Conservation (phyloP, 2,888 invertebrate species). For the Argyresthia goedartella region DNA sequence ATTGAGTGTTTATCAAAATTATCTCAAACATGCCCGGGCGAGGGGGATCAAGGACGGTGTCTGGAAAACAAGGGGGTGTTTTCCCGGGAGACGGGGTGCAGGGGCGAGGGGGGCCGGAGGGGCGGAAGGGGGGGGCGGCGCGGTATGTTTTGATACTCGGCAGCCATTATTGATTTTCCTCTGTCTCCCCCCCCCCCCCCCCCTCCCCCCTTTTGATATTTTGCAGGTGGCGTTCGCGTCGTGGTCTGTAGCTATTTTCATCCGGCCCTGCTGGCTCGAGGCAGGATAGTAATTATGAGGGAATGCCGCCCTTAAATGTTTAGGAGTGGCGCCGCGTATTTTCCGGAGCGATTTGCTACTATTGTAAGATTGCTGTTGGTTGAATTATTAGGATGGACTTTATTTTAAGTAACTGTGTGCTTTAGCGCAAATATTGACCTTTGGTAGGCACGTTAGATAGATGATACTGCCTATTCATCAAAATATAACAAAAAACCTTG, state of each 20-base stretch:
- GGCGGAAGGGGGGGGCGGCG: conserved; percentile 18
- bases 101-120: conserved; percentile 19
- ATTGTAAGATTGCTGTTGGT: too few relatives aligned
- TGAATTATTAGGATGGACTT: too few relatives aligned
- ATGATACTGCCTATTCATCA: too few relatives aligned
- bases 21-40: conserved; percentile 35
- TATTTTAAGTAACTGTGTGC: too few relatives aligned
- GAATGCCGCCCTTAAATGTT: not conserved
- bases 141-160: conserved; percentile 64
- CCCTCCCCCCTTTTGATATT: conserved; percentile 50
- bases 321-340: not conserved
- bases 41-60: conserved; percentile 62
- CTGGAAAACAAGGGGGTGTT: conserved; percentile 67
- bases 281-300: conserved; percentile 3
- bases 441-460: too few relatives aligned
- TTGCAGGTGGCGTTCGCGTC: conserved; percentile 28
- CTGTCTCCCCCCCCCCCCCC: conserved; percentile 29
- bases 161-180: conserved; percentile 66
- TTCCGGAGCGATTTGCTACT: not conserved
- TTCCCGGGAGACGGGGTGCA: conserved; percentile 55
- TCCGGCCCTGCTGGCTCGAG: conserved; percentile 40
- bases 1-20: conserved; percentile 64
- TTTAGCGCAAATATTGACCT: too few relatives aligned
- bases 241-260: conserved; percentile 57
- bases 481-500: too few relatives aligned